These are phyloP conservation scores for Plecotus auritus DNA, from an alignment of 2,113 vertebrate species.

Conservation along the genomic window DNA sequence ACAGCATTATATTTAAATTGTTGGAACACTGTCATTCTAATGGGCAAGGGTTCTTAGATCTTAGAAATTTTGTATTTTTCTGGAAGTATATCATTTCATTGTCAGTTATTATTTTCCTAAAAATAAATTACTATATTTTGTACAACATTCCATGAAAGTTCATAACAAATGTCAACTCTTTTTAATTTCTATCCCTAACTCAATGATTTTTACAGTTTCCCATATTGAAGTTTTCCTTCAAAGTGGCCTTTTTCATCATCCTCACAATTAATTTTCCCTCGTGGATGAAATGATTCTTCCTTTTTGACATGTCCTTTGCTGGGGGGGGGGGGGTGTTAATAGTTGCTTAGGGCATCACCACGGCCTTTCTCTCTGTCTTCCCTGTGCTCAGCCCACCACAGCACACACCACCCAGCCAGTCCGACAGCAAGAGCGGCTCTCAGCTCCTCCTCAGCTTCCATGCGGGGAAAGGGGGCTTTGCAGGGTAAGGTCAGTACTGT, in stretches of 20 bases:
- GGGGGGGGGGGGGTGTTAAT: too few relatives aligned
- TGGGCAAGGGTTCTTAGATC: background rate
- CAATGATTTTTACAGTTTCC: background rate
- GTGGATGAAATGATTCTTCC: background rate
- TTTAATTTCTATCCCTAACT: background rate
- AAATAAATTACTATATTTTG: background rate
- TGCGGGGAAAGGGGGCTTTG: fast-evolving
- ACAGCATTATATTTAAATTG: background rate
- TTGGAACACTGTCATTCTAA: background rate
- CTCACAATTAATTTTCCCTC: background rate
- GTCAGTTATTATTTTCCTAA: background rate
- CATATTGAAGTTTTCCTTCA: background rate
- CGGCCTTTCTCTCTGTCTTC: too few relatives aligned
- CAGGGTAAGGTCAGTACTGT: background rate
- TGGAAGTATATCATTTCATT: background rate
- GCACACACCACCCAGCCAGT: fast-evolving
- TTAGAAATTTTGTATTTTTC: background rate
- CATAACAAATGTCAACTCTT: background rate
- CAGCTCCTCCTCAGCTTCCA: too few relatives aligned
- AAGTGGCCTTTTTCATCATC: background rate
- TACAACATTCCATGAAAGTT: background rate
- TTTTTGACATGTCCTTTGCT: background rate
- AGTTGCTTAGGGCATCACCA: fast-evolving
- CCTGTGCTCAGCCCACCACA: background rate
- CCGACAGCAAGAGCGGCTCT: fast-evolving